Evolutionary conservation across 1,140 invertebrate species (phyloP).

Genomic region (Drosophila varians): DNA sequence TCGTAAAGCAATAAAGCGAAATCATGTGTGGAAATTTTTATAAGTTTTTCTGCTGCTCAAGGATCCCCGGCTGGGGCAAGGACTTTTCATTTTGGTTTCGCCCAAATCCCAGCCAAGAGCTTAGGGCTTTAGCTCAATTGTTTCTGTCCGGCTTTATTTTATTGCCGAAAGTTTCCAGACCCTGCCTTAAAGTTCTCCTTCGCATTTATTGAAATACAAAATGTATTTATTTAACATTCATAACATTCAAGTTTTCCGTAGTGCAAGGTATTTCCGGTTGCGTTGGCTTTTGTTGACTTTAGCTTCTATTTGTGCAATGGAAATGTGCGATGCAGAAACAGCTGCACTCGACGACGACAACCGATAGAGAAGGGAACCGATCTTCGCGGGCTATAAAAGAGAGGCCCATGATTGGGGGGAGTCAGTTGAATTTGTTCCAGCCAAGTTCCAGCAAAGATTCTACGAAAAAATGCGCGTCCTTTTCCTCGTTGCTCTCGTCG

Average conservation of each 20-base stretch:
- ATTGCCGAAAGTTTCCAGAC: constrained; percentile 8
- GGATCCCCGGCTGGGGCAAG: constrained; percentile 5
- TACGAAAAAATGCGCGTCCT: constrained; percentile 15
- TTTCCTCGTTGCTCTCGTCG: constrained; percentile 23
- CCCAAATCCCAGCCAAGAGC: constrained; percentile 46
- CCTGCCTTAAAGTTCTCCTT: neutral
- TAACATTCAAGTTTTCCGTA: no score
- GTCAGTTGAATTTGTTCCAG: constrained; percentile 22
- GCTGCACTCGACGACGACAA: neutral
- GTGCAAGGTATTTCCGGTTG: constrained; percentile 1
- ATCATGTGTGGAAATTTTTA: constrained; percentile 62
- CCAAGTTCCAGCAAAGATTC: neutral
- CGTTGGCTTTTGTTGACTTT: neutral
- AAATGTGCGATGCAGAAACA: constrained; percentile 17
- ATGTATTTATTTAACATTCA: neutral
- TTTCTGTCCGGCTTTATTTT: constrained; percentile 31
- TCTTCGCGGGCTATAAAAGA: constrained; percentile 18
- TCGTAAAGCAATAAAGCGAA: constrained; percentile 64
- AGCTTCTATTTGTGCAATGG: constrained; percentile 5
- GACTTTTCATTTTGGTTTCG: constrained; percentile 33
- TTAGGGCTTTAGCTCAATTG: constrained; percentile 50
- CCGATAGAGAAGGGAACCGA: no score
- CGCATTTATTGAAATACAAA: no score
- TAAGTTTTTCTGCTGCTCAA: constrained; percentile 36
- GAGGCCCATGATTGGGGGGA: no score